These are phyloP conservation scores for Falco punctatus DNA, from an alignment of 2,113 vertebrate genomes.

Conservation along the genomic window DNA sequence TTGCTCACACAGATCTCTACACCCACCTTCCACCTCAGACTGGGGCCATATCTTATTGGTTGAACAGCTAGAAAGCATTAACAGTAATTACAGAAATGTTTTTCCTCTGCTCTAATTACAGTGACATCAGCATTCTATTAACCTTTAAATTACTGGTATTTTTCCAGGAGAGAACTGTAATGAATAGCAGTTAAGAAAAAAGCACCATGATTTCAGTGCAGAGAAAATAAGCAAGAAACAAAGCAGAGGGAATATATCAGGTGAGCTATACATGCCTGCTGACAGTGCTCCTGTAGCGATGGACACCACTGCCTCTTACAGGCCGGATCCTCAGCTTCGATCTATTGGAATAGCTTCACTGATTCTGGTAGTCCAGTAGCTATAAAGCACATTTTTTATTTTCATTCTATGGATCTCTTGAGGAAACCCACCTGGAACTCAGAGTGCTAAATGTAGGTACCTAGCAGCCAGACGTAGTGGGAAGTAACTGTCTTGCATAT, in stretches of 20 bases:
- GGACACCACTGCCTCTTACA: background rate
- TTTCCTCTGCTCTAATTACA: constrained; percentile 72
- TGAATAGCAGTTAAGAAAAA: constrained; percentile 35
- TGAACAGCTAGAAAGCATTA: constrained; percentile 74
- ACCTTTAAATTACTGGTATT: constrained; percentile 76
- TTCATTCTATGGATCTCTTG: background rate
- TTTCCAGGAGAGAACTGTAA: constrained; percentile 55
- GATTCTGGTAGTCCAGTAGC: background rate
- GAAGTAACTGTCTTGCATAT: background rate
- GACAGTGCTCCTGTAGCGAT: background rate
- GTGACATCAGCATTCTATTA: constrained; percentile 72
- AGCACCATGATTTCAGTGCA: background rate
- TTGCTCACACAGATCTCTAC: constrained; percentile 54
- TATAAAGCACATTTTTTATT: background rate
- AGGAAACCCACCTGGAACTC: background rate
- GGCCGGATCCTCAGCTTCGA: background rate
- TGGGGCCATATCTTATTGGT: constrained; percentile 51
- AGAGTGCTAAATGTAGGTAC: background rate
- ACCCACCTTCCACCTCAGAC: constrained; percentile 59
- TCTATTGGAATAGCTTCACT: background rate
- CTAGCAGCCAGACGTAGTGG: background rate
- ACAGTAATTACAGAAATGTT: constrained; percentile 72
- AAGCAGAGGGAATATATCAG: background rate
- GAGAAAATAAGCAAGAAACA: background rate
- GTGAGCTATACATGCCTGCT: background rate